A percentile compares a stretch with the other conserved stretches of the same genome.
Conservation (phyloP, 2,888 invertebrate species). For the Mythimna pallens region DNA sequence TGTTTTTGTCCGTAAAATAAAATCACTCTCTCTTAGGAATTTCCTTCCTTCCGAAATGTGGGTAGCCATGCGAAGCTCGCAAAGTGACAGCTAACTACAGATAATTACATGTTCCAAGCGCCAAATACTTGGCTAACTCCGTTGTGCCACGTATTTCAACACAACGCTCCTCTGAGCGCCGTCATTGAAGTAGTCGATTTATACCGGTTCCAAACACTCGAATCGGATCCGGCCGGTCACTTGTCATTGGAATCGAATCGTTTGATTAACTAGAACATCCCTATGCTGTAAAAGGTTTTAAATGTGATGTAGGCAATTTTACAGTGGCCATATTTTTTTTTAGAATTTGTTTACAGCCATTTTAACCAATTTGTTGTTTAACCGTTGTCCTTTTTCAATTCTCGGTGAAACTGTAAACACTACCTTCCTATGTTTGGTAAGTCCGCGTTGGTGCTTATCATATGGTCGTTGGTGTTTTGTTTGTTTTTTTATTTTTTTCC, state of each 20-base stretch:
- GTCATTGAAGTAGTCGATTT: conserved; percentile 49
- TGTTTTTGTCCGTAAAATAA: not conserved
- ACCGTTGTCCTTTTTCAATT: not conserved
- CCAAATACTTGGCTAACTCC: conserved; percentile 18
- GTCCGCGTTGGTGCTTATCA: no score
- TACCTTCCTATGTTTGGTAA: no score
- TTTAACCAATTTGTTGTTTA: not conserved
- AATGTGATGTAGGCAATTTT: conserved; percentile 10
- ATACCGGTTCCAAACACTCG: conserved; percentile 53
- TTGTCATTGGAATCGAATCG: conserved; percentile 54
- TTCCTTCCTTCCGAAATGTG: not conserved
- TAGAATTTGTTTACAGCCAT: not conserved
- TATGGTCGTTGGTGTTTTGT: no score
- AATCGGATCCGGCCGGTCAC: conserved; percentile 52
- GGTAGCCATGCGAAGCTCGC: not conserved
- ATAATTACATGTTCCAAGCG: conserved; percentile 36
- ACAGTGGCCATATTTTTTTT: no score
- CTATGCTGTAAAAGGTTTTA: conserved; percentile 28
- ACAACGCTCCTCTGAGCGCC: conserved; percentile 23
- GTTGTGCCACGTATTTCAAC: conserved; percentile 34
- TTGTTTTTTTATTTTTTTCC: no score
- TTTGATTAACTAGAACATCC: conserved; percentile 56
- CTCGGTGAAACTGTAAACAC: no score
- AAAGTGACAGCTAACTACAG: conserved; percentile 20
- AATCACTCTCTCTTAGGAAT: not conserved